Base-by-base conservation (phyloP, 2,888 invertebrate species). In the Lasiommata megera region DNA sequence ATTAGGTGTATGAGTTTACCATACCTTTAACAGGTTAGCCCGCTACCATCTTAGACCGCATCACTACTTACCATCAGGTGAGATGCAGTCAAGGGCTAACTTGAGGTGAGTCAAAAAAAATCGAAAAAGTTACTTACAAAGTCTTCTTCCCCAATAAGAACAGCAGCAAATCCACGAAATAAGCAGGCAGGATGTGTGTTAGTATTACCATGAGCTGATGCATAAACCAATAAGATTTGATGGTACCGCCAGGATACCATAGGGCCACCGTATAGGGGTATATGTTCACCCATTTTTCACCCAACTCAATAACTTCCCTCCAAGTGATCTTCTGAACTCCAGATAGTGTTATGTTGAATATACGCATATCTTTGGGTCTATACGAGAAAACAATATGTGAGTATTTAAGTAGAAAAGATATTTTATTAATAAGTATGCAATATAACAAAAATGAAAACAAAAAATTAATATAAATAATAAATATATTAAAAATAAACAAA, bases 291-390 rank as follows among this genome's bases (percentile, higher is more conserved):
- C 90, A 91, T 67, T 91, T 90, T 57, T 89, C 86, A 0, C 93
- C 93, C 31, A 92, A 88, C 66, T 94, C 93, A 69, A 98, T 93
- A 50, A 96, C 93, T 68, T 95, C 93, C 14, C 94, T 95, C 99
- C 99, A 99, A 0, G 95, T 94, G 50, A 97, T 85, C 0, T 95
- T 94, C 61, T 96, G 94, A 17, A 95, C 93, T 14, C 92, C 92
- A 0, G 96, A 95, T 2, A 95, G 92, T 1, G 96, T 96, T 52
- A 96, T 92, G 76, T 98, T 97, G 79, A 94, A 95, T 8, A 96
- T 93, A 11, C 92, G 86, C 0, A 89, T 84, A 28, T 90, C 80
- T 17, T 74, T 75, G 0, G 89, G 82, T 40, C 92, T 92, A 80
- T 36, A 82, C 80, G 17, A 12, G n/a, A n/a, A n/a, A n/a, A n/a